phyloP scores from a whole-genome alignment of 2,797 vertebrate genomes.

The Arctocebus calabarensis region DNA sequence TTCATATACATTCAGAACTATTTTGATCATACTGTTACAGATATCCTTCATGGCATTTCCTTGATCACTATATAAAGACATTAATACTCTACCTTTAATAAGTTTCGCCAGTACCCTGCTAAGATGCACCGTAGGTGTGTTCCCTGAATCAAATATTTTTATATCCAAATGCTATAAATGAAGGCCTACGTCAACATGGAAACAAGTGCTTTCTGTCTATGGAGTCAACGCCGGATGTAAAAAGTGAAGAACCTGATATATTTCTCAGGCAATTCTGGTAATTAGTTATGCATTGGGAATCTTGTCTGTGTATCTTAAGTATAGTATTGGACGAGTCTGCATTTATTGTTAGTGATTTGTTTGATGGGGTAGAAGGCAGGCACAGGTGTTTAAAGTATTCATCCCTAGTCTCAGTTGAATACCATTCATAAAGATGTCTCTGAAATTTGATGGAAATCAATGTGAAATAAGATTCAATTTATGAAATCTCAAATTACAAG shows the following conservation, averaged over 20 bases:
- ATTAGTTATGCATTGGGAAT: not conserved
- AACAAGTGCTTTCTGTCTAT: not conserved
- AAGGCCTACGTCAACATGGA: not conserved
- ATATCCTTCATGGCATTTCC: too few relatives aligned
- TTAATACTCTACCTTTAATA: too few relatives aligned
- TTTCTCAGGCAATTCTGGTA: not conserved
- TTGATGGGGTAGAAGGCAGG: not conserved
- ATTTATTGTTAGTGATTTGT: not conserved
- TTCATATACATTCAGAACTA: too few relatives aligned
- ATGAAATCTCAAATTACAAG: slow-evolving; percentile 40
- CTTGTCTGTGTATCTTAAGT: not conserved
- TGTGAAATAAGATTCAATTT: slow-evolving; percentile 23
- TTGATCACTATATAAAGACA: too few relatives aligned
- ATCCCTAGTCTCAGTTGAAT: not conserved
- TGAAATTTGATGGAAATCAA: slow-evolving; percentile 64
- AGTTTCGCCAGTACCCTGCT: too few relatives aligned
- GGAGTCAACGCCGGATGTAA: not conserved
- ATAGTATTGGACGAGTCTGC: not conserved
- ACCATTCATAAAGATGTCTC: slow-evolving; percentile 14
- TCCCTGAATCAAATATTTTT: not conserved
- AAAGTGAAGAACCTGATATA: not conserved
- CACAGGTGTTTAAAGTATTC: not conserved
- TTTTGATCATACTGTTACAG: too few relatives aligned
- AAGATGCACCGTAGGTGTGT: too few relatives aligned
- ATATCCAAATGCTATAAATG: not conserved